These are phyloP conservation scores for Gymnorhina tibicen DNA, from an alignment of 2,113 vertebrate species.

Conservation along the genomic window DNA sequence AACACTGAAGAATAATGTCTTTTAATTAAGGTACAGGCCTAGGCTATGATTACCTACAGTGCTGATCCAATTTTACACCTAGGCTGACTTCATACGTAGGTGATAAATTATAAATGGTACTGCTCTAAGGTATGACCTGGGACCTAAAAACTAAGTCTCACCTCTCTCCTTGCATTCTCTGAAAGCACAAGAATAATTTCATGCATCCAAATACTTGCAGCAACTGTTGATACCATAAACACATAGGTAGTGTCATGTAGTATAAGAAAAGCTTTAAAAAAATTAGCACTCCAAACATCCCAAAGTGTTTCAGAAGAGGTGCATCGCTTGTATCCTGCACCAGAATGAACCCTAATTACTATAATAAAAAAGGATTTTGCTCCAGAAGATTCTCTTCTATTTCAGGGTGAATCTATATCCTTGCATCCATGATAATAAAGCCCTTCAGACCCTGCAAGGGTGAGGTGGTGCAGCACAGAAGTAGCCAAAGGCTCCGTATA, in stretches of 20 bases:
- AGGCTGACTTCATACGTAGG: background rate
- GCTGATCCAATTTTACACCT: background rate
- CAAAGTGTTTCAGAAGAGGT: background rate
- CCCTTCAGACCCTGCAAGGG: background rate
- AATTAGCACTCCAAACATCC: background rate
- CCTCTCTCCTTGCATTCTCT: background rate
- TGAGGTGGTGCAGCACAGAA: background rate
- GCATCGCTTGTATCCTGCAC: background rate
- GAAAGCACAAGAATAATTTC: background rate
- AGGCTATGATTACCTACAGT: background rate
- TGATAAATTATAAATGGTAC: background rate
- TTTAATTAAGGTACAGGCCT: background rate
- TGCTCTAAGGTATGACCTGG: background rate
- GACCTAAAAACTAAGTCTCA: background rate
- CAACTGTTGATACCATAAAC: background rate
- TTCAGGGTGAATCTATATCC: background rate
- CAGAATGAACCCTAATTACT: background rate
- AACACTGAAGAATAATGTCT: background rate
- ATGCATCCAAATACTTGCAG: background rate
- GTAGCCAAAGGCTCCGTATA: background rate
- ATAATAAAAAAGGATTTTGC: background rate
- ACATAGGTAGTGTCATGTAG: no score
- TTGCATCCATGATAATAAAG: background rate
- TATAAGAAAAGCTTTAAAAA: background rate
- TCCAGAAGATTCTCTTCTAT: background rate